phyloP scores from a whole-genome alignment of 2,113 vertebrate species.

The Mesocricetus auratus region DNA sequence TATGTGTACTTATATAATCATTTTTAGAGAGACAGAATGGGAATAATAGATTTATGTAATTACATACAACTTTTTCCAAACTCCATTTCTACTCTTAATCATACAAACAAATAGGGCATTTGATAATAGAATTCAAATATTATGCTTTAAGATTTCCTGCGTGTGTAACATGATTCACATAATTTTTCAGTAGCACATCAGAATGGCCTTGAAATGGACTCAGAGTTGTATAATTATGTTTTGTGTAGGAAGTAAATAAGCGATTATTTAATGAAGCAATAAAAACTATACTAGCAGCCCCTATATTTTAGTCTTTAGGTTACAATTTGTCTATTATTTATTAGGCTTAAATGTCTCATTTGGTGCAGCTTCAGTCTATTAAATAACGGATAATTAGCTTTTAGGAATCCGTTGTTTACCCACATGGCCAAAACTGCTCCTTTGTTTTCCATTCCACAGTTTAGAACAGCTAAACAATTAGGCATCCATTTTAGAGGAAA shows the following conservation, averaged over 20 bases:
- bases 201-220: conserved; percentile 61
- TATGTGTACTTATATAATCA: conserved; percentile 4
- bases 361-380: conserved; percentile 80
- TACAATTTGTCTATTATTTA: conserved; percentile 83
- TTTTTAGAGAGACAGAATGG: conserved; percentile 61
- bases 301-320: conserved; percentile 82
- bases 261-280: conserved; percentile 80
- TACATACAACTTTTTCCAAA: conserved; percentile 33
- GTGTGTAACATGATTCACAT: conserved; percentile 69
- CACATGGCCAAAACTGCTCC: conserved; percentile 75
- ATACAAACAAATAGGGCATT: conserved; percentile 58
- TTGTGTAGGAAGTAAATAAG: conserved; percentile 78
- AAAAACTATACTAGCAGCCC: conserved; percentile 75
- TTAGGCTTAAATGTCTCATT: conserved; percentile 83
- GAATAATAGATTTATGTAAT: conserved; percentile 58
- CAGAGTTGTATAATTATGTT: conserved; percentile 69
- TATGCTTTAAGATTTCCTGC: conserved; percentile 65
- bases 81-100: conserved; percentile 60
- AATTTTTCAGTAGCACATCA: conserved; percentile 68
- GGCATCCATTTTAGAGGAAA: conserved; percentile 79
- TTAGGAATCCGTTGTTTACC: conserved; percentile 82
- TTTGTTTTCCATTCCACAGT: conserved; percentile 79
- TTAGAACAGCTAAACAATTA: conserved; percentile 80
- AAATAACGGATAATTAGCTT: conserved; percentile 81
- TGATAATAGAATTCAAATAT: conserved; percentile 65